Percentiles rank a stretch among this genome's conserved stretches.
phyloP scores from a whole-genome alignment of 2,113 vertebrate genomes.

The Trematomus loennbergii region DNA sequence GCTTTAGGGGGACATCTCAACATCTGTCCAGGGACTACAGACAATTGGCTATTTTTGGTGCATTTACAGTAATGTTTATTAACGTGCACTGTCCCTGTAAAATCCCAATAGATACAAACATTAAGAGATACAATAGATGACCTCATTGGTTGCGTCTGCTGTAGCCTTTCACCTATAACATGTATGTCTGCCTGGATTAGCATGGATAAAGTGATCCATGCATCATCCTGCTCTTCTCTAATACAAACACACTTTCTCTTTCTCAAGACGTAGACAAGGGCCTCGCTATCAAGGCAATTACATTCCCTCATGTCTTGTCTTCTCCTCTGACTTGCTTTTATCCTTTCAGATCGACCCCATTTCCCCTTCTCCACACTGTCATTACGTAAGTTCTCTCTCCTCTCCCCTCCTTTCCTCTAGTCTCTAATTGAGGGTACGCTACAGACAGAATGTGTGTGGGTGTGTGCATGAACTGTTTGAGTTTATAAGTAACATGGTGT shows the following conservation, averaged over 20 bases:
- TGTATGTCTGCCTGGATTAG: constrained; percentile 52
- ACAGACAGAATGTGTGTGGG: neutral
- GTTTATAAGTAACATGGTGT: neutral
- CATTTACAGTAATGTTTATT: too few species aligned
- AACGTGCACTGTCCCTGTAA: too few species aligned
- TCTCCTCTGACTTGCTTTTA: neutral
- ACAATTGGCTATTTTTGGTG: too few species aligned
- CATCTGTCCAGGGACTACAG: too few species aligned
- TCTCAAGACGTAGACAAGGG: constrained; percentile 23
- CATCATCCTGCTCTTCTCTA: constrained; percentile 17
- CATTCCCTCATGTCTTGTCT: neutral
- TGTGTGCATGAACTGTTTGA: neutral
- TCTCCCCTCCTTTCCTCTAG: too few species aligned
- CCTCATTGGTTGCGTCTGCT: neutral
- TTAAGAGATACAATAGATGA: neutral
- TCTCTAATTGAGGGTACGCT: too few species aligned
- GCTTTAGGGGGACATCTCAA: too few species aligned
- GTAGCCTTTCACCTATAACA: neutral
- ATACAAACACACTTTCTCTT: constrained; percentile 16
- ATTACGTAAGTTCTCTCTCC: constrained; percentile 7
- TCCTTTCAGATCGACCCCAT: neutral
- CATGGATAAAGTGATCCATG: constrained; percentile 25
- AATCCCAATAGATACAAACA: too few species aligned
- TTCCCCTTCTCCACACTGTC: neutral
- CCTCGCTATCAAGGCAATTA: neutral